A percentile compares a stretch with the other conserved stretches of the same genome.
These are phyloP conservation scores for Calcarius lapponicus DNA, from an alignment of 2,797 vertebrate genomes.

Conservation along the genomic window DNA sequence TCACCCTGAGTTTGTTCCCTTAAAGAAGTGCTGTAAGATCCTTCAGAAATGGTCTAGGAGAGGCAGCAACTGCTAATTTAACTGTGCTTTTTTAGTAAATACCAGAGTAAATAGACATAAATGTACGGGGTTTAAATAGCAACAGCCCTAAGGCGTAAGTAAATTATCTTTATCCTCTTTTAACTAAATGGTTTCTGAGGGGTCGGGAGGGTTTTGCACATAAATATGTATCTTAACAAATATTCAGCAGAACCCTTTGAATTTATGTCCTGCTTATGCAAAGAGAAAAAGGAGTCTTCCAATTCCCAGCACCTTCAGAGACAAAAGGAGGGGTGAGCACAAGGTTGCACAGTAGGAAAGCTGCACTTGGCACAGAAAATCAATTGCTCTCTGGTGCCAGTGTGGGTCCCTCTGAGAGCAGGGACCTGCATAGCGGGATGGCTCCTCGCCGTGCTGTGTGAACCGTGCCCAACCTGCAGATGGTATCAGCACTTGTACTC, in stretches of 20 bases:
- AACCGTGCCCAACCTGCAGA: neutral
- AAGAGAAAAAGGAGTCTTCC: slow-evolving; percentile 21
- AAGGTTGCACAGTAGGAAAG: neutral
- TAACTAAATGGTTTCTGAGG: slow-evolving; percentile 55
- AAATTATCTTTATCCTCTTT: slow-evolving; percentile 69
- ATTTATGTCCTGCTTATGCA: slow-evolving; percentile 46
- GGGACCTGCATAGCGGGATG: neutral
- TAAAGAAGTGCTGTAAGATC: neutral
- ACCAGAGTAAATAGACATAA: slow-evolving; percentile 65
- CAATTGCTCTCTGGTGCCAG: neutral
- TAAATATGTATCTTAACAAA: slow-evolving; percentile 55
- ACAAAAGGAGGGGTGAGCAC: accelerated
- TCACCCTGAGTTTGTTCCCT: neutral
- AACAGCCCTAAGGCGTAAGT: slow-evolving; percentile 57
- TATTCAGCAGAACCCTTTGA: slow-evolving; percentile 44
- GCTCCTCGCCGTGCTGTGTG: neutral
- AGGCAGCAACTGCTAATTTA: neutral
- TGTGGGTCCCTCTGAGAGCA: accelerated
- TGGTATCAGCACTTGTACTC: slow-evolving; percentile 50
- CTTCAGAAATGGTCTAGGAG: neutral
- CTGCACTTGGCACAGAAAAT: neutral
- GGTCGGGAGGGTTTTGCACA: slow-evolving; percentile 34
- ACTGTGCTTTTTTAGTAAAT: slow-evolving; percentile 64
- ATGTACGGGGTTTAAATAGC: slow-evolving; percentile 66
- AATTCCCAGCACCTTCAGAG: neutral